Conservation (phyloP, 2,888 invertebrate species). For the Drosophila lutescens region DNA sequence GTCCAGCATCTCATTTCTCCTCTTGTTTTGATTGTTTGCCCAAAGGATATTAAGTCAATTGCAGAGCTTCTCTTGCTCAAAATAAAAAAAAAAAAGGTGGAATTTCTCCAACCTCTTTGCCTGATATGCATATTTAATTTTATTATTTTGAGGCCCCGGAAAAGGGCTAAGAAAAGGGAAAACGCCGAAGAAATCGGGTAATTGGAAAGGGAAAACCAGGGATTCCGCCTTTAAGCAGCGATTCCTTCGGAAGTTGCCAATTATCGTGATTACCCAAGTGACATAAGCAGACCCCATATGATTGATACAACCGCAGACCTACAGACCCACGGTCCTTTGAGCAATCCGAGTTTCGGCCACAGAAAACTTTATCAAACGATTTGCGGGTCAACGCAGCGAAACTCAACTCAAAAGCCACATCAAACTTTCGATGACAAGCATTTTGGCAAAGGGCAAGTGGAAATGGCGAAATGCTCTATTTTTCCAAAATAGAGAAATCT, state of each 20-base stretch:
- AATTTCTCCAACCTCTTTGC: slow-evolving; percentile 27
- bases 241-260: slow-evolving; percentile 23
- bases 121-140: slow-evolving; percentile 75
- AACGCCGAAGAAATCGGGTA: slow-evolving; percentile 4
- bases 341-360: slow-evolving; percentile 12
- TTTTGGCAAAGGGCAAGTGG: too few species aligned
- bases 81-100: neutral
- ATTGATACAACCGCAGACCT: slow-evolving; percentile 25
- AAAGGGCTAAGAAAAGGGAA: neutral
- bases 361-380: slow-evolving; percentile 42
- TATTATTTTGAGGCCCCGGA: slow-evolving; percentile 41
- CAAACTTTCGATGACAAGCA: neutral
- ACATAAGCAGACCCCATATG: slow-evolving; percentile 23
- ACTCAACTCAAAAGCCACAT: slow-evolving; percentile 8
- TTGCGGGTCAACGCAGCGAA: slow-evolving; percentile 13
- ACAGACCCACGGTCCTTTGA: neutral
- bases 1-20: slow-evolving; percentile 8
- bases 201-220: slow-evolving; percentile 1
- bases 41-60: slow-evolving; percentile 77
- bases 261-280: slow-evolving; percentile 33
- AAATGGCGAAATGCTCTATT: too few species aligned
- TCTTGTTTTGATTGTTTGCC: slow-evolving; percentile 75
- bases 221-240: neutral
- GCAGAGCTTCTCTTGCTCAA: slow-evolving; percentile 36
- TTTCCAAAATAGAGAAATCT: too few species aligned